Evolutionary conservation across 2,888 invertebrate genomes (phyloP).

Genomic region (Sarcophaga rosellei): DNA sequence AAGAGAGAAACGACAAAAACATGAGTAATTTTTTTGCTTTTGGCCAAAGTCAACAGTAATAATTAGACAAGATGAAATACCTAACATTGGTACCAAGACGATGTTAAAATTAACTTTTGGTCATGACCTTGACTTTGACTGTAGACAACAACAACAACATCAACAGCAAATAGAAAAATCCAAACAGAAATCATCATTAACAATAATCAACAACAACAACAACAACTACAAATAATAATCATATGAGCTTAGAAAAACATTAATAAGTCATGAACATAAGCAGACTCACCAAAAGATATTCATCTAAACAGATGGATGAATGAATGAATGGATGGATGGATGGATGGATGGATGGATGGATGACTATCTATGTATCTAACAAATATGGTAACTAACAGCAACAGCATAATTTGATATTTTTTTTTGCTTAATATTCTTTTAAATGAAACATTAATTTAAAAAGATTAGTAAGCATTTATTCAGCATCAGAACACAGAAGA

Average conservation of each 20-base stretch:
- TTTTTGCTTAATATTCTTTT: not conserved
- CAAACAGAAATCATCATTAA: constrained; percentile 53
- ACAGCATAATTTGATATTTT: too few species aligned
- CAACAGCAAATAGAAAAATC: constrained; percentile 45
- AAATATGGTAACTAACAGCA: not conserved
- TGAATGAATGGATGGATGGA: constrained; percentile 6
- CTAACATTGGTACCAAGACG: constrained; percentile 9
- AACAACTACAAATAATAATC: not conserved
- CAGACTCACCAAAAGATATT: not conserved
- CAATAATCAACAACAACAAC: not conserved
- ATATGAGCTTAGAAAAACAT: too few species aligned
- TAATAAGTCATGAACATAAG: too few species aligned
- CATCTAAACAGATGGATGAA: constrained; percentile 3
- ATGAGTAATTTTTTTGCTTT: not conserved
- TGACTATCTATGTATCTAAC: not conserved
- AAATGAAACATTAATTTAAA: constrained; percentile 23
- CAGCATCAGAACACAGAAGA: constrained; percentile 16
- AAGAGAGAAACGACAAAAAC: constrained; percentile 8
- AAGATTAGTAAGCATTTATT: constrained; percentile 23
- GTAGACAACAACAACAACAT: constrained; percentile 34
- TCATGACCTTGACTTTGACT: constrained; percentile 66
- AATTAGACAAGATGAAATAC: constrained; percentile 33
- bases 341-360: not conserved
- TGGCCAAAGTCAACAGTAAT: not conserved
- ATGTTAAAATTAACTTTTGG: constrained; percentile 31